Evolutionary conservation across 2,113 vertebrate species (phyloP).

Genomic region (Sorex fumeus): DNA sequence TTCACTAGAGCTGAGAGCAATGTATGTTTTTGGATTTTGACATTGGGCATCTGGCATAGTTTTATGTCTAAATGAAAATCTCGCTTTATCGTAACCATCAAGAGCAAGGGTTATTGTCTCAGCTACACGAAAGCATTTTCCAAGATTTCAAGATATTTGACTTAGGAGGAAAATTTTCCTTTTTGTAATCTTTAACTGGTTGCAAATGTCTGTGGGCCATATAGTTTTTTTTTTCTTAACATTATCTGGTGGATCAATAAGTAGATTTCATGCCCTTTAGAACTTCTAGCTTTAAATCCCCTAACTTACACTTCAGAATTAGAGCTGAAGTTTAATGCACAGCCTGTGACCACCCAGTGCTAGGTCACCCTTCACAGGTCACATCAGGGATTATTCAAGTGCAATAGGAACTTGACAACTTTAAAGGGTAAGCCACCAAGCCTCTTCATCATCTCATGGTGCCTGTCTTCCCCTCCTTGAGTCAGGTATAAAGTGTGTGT

Average conservation of each 20-base stretch:
- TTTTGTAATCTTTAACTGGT: constrained; percentile 52
- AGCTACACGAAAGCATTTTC: neutral
- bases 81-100: neutral
- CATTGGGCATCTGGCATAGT: constrained; percentile 43
- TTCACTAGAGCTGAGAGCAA: neutral
- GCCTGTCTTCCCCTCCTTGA: neutral
- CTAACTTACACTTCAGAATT: constrained; percentile 59
- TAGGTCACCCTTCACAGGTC: constrained; percentile 59
- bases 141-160: constrained; percentile 62
- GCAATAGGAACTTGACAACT: constrained; percentile 31
- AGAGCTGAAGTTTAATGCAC: constrained; percentile 29
- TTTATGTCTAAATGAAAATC: neutral
- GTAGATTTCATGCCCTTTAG: constrained; percentile 62
- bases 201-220: constrained; percentile 32
- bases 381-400: constrained; percentile 64
- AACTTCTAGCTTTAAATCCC: constrained; percentile 69
- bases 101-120: constrained; percentile 33
- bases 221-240: constrained; percentile 60
- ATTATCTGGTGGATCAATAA: constrained; percentile 52
- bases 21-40: constrained; percentile 58
- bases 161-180: neutral
- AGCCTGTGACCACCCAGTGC: neutral
- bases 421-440: neutral
- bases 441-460: neutral
- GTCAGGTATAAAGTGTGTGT: constrained; percentile 37